Percentiles rank a stretch among this genome's conserved stretches.
phyloP scores from a whole-genome alignment of 1,140 invertebrate genomes.

The Psilanteris sp. region DNA sequence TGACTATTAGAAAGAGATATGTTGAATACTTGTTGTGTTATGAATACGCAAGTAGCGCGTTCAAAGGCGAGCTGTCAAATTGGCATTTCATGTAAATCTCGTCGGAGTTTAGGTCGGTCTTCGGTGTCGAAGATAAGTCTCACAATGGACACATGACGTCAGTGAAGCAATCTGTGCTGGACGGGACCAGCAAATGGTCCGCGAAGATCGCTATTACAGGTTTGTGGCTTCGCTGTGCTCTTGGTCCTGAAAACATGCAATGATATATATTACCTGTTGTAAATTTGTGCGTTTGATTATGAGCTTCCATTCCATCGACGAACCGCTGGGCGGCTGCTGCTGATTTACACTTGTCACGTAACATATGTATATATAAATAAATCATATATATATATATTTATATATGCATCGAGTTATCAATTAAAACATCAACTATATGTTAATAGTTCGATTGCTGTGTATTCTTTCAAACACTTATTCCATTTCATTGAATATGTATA shows the following conservation, averaged over 20 bases:
- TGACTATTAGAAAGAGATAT: too few relatives aligned
- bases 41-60: not conserved
- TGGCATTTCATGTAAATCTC: constrained; percentile 75
- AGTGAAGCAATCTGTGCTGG: constrained; percentile 98
- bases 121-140: constrained; percentile 95
- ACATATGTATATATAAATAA: constrained; percentile 57
- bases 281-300: constrained; percentile 64
- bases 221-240: constrained; percentile 83
- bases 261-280: constrained; percentile 62
- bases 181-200: constrained; percentile 99
- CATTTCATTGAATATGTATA: constrained; percentile 60
- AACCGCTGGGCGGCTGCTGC: constrained; percentile 68
- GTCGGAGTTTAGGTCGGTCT: constrained; percentile 90
- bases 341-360: constrained; percentile 57
- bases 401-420: constrained; percentile 48
- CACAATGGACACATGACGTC: constrained; percentile 98
- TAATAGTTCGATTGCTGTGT: constrained; percentile 62
- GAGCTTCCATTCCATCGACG: constrained; percentile 65
- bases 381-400: constrained; percentile 22
- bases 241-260: constrained; percentile 62
- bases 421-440: constrained; percentile 58
- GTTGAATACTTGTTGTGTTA: constrained; percentile 24
- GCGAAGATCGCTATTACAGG: constrained; percentile 99
- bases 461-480: constrained; percentile 55
- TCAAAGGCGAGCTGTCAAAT: constrained; percentile 62